Evolutionary conservation across 1,140 invertebrate species (phyloP), one percentile per base, ranked within the genome.

Genomic region (Scaptomyza montana): DNA sequence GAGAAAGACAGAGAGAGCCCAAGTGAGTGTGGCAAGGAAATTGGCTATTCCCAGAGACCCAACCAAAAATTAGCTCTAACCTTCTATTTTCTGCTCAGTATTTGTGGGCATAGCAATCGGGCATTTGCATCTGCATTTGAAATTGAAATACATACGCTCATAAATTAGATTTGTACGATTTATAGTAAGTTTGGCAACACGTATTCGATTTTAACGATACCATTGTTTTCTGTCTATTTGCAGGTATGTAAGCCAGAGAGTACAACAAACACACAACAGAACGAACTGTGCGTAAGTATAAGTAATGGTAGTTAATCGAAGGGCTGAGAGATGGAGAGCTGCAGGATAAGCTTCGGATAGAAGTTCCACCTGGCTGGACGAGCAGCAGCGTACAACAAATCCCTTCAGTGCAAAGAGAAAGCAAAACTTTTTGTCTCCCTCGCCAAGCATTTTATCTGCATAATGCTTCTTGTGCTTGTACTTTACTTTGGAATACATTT

Each of bases 381-480:
- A 49, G 57, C 60, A 36, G 8, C 33, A 36, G 33, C 33, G 8
- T 36, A 36, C 2, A 36, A 36, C 33, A 81, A 63, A 75, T 80
- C 68, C 79, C 71, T 80, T 78, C 28, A 77, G 74, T 69, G 74
- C 74, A 66, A 50, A 77, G 39, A 77, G 33, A 36, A 36, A 36
- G 33, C 21, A 36, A 36, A 86, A 86, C 78, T 60, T 86, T 86
- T 77, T 76, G 53, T 59, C 63, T 51, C 13, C 45, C 28, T 47
- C 12, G 43, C 74, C 33, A 50, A 45, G 54, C 36, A 64, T 53
- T 80, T 87, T 80, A 87, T 86, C 78, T 73, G 82, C 78, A 81
- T 86, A 86, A 87, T 87, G 78, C 74, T 68, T 69, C 65, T 74
- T 69, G 33, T 63, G 39, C 41, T 57, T 43, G 78, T 78, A 70